Base-by-base conservation (phyloP, 2,797 vertebrate species). In the Tadarida brasiliensis region DNA sequence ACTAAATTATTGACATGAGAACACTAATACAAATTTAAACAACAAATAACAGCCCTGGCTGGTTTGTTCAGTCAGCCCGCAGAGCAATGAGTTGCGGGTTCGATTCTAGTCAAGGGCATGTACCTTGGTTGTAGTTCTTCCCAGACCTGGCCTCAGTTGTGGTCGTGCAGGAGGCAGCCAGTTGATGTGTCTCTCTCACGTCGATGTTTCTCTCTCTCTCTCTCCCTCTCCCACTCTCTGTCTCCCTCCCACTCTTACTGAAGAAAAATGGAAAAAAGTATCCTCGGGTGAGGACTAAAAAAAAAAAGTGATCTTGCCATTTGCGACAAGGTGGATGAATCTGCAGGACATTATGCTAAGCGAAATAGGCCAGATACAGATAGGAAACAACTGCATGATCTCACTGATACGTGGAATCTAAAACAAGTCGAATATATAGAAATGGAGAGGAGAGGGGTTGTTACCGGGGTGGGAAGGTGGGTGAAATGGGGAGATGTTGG, bases 1-100 rank as follows among this genome's bases (percentile, higher is more conserved):
- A 68, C 17, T 70, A 70, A 65, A 26, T 51, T 39, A 68, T 73
- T 87, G n/a, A 47, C 14, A 44, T 78, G 65, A 63, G 20, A 88
- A 47, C 11, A 70, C 35, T 95, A 44, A 93, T 88, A 91, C 56
- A n/a, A 63, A 86, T 17, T 16, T 87, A 54, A 74, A 95, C 90
- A 87, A 14, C 57, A 59, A 33, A 44, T 76, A 47, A 47, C 8
- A 73, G 85, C 16, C 16, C 39, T 44, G 39, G 39, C 39, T 4
- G 39, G 39, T 44, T 44, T 44, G 39, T 44, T 44, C 39, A 44
- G 39, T 44, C 39, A 44, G 7, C 39, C 39, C 7, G 39, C 7
- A 44, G 39, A 44, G 39, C 39, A 44, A 44, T 44, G 39, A 44
- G 7, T 44, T 44, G 39, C 5, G 39, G 39, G 39, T 44, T 44